Base-by-base conservation (phyloP, 2,113 vertebrate genomes). In the Recurvirostra avosetta region DNA sequence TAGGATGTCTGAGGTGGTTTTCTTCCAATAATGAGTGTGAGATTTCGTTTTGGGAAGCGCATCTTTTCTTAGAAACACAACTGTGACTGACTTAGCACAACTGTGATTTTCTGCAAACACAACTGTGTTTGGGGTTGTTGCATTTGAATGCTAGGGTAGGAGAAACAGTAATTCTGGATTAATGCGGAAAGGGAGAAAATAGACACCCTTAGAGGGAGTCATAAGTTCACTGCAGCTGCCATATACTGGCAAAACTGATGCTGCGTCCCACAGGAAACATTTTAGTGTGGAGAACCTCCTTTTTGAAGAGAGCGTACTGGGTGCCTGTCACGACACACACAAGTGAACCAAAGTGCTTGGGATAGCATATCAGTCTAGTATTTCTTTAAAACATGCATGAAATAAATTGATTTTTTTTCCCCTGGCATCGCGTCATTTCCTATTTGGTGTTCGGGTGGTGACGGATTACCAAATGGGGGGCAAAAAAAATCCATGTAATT, bases 91-190 rank as follows among this genome's bases (percentile, higher is more conserved):
- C 75, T 79, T 32, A 47, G 91, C 94, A 72, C 92, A 89, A 89
- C 86, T 63, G 92, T 49, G 76, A 89, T 92, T 95, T 90, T 29
- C 94, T 94, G 91, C 93, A 92, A 95, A 94, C 93, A 92, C 94
- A 94, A 96, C 93, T 78, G 80, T 89, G 86, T 94, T 88, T 91
- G 96, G 89, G 91, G 91, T 87, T 86, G 73, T 55, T 91, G 86
- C 81, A 34, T 68, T 34, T 11, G 29, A 81, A 55, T 82, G 61
- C 83, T 67, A 26, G 84, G 90, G 56, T 89, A 91, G 80, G 87
- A 93, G 94, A 96, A 94, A 94, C 58, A 95, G 80, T 49, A 91
- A 95, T 95, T 96, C 70, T 76, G 84, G 88, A 83, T 96, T 85
- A 77, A 58, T 55, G 72, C 71, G 85, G 66, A 88, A 78, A 79